Base-by-base conservation (phyloP, 2,797 vertebrate species). In the Lagocephalus sceleratus region DNA sequence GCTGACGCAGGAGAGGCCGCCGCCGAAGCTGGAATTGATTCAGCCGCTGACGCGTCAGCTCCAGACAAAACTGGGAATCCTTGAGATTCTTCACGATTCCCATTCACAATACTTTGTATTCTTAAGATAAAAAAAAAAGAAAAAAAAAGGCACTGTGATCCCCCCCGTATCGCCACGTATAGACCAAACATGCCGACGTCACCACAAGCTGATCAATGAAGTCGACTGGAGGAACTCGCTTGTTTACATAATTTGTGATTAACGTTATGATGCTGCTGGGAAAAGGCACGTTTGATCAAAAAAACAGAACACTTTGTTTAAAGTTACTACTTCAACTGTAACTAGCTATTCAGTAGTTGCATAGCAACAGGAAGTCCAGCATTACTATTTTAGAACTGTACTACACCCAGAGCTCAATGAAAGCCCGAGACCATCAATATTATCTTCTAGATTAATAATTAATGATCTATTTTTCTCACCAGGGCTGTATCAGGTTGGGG, bases 301-400 rank as follows among this genome's bases (percentile, higher is more conserved):
- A 49, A n/a, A 22, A 49, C 32, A 52, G 53, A 70, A 44, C 45
- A 71, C 23, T 45, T 7, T 20, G 21, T 21, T 57, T 4, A 46
- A 63, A 59, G 42, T 66, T 57, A 60, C 32, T 49, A 22, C 65
- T 69, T 76, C 54, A 68, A 64, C 52, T 69, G 60, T 17, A 60
- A 71, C 35, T 23, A 16, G 11, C 16, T 68, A 73, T 69, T 32
- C 44, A 56, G 65, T 63, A 16, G 79, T 81, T 82, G 77, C 76
- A 77, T 83, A 69, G 75, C 77, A 85, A 82, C 79, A 71, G 56
- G 60, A 58, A 35, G 22, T 67, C 54, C 32, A 64, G 42, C 47
- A 50, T 20, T 12, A 5, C 42, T 17, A 35, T 41, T 45, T 53
- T 38, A 39, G 43, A n/a, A 10, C 20, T 32, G 26, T 48, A 20